These are phyloP conservation scores for Balearica regulorum DNA, from an alignment of 2,797 vertebrate species.

Conservation along the genomic window DNA sequence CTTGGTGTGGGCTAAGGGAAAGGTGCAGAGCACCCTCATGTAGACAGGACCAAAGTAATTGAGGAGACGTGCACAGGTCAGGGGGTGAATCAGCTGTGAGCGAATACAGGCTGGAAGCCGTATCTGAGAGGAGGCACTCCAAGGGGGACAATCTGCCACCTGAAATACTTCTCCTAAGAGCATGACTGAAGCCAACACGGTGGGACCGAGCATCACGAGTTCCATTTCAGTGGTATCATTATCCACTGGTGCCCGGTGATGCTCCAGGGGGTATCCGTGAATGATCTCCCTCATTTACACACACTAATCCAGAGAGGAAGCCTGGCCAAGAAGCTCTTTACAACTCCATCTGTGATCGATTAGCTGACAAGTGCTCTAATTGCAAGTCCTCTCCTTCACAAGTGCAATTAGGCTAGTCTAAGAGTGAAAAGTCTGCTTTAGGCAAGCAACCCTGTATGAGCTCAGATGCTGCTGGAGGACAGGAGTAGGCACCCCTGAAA, in stretches of 20 bases:
- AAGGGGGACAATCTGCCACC: not conserved
- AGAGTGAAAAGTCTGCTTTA: not conserved
- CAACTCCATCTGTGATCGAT: not conserved
- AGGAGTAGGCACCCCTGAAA: not conserved
- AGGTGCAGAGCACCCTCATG: not conserved
- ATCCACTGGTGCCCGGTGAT: not conserved
- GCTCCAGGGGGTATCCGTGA: not conserved
- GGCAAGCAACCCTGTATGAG: accelerated
- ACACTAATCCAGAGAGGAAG: not conserved
- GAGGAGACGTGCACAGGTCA: accelerated
- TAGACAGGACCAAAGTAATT: not conserved
- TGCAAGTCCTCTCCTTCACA: not conserved
- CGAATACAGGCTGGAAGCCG: accelerated
- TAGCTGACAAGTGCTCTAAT: not conserved
- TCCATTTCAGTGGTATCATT: not conserved
- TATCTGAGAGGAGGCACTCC: not conserved
- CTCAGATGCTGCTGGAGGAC: not conserved
- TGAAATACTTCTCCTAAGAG: not conserved
- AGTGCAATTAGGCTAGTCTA: too few species aligned
- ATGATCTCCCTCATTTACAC: not conserved
- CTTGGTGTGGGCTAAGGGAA: too few species aligned
- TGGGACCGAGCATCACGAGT: accelerated
- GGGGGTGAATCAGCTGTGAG: not conserved
- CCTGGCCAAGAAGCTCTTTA: not conserved
- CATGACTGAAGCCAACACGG: accelerated